Evolutionary conservation across 2,113 vertebrate genomes (phyloP), one percentile per base, ranked within the genome.

Genomic region (Elachura formosa): DNA sequence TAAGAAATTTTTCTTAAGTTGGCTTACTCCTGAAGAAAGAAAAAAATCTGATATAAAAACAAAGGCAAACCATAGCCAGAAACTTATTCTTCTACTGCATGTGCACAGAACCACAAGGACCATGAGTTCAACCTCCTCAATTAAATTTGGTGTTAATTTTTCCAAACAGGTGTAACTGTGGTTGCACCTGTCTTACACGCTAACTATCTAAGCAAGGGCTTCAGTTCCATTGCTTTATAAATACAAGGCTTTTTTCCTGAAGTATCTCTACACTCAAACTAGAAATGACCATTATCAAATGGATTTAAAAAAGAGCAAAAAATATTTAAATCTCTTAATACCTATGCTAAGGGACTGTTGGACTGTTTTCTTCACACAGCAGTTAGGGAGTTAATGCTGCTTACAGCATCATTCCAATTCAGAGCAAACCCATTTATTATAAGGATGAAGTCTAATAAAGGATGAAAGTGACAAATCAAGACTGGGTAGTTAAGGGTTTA

Each of bases 171-270:
- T 31, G 20, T 62, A 38, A 56, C 4, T 14, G 43, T 54, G 10
- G 2, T 28, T 64, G 11, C 31, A 64, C 3, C 0, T 40, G 13
- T 64, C n/a, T 72, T n/a, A 40, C 9, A 49, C 3, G 2, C 1
- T 61, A 78, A 49, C 12, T 6, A 25, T 16, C 5, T 48, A 49
- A 33, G 14, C 21, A 77, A 49, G 14, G 12, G 12, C 9, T 90
- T 72, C 25, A 38, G 31, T 52, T 14, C 5, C 11, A 6, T 2
- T 40, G 45, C 17, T 52, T 73, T 18, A 43, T 11, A 86, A 54
- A 9, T 8, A 58, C 10, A 31, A 51, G 13, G 5, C 7, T 78
- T 23, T 75, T 81, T n/a, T 61, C 20, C 36, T 43, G 13, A 75
- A 43, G 16, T 31, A 43, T 29, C 11, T 43, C 21, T n/a, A 31